Conservation (phyloP, 2,113 vertebrate genomes). For the Tyto alba region DNA sequence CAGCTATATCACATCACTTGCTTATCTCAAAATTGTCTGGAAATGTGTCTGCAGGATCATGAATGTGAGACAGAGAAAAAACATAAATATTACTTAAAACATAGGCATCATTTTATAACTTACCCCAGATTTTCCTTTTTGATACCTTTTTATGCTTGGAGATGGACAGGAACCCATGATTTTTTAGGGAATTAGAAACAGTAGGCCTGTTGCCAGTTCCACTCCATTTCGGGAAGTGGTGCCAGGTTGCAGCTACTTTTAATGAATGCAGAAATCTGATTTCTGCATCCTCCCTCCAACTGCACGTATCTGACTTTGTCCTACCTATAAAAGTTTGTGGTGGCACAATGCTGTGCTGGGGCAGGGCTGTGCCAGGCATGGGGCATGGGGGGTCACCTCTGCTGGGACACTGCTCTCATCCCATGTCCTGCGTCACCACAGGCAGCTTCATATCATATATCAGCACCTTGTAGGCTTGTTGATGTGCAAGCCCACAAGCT, state of each 20-base stretch:
- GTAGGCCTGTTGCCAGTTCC: neutral
- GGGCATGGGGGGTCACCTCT: neutral
- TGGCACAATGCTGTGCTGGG: fast-evolving
- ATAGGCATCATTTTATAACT: neutral
- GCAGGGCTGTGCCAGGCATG: neutral
- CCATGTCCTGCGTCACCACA: fast-evolving
- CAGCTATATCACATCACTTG: neutral
- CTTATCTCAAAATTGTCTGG: neutral
- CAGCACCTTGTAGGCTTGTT: neutral
- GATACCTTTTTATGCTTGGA: neutral
- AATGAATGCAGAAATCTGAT: neutral
- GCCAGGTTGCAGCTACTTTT: neutral
- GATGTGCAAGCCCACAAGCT: neutral
- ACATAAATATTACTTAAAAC: neutral
- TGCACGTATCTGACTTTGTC: neutral
- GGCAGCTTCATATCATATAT: neutral
- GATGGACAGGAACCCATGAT: neutral
- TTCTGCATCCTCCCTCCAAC: neutral
- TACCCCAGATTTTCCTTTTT: neutral
- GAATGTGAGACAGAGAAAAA: neutral
- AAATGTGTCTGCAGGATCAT: neutral
- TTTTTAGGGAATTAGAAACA: neutral
- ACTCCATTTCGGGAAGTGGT: neutral
- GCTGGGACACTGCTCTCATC: neutral
- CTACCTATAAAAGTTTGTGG: neutral